Conservation (phyloP, 2,113 vertebrate species). For the cattle (Bos taurus) region ARS-UCD2.0 NC_037348.1:42569501-42570000, state of each 20-base stretch:
- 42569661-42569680: not conserved
- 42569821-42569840: not conserved
- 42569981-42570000: not conserved
- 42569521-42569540: not conserved
- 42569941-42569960: not conserved
- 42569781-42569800: not conserved
- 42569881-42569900: not conserved
- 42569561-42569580: not conserved
- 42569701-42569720: not conserved
- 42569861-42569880: not conserved
- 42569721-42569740: not conserved
- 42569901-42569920: not conserved
- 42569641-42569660: not conserved
- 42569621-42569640: not conserved
- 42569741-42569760: not conserved
- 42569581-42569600: not conserved
- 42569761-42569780: not conserved
- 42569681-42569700: not conserved
- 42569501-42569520: not conserved
- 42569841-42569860: not conserved
- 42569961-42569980: not conserved
- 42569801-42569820: not conserved
- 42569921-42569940: not conserved
- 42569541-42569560: not conserved
- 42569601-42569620: not conserved